These are phyloP conservation scores for Yponomeuta plumbellus DNA, from an alignment of 2,888 invertebrate genomes.

Conservation along the genomic window DNA sequence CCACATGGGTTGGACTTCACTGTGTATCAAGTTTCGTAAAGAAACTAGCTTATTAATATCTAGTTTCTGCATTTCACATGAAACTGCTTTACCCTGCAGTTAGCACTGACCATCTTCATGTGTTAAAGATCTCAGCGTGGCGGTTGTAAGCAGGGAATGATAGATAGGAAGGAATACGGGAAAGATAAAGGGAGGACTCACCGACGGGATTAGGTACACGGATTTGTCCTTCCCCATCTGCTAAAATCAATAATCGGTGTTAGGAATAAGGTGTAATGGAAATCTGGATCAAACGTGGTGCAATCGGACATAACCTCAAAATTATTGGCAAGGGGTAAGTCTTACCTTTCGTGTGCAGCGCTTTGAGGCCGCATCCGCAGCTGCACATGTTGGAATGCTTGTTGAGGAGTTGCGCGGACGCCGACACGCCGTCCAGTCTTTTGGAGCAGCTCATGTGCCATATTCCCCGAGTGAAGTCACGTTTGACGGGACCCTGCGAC, in stretches of 20 bases:
- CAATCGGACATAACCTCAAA: slow-evolving; percentile 61
- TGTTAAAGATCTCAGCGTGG: neutral
- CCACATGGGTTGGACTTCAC: neutral
- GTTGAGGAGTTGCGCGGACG: slow-evolving; percentile 57
- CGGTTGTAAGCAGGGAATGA: neutral
- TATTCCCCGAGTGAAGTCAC: slow-evolving; percentile 81
- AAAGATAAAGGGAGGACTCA: neutral
- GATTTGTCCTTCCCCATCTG: neutral
- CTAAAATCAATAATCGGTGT: neutral
- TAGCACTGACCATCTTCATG: neutral
- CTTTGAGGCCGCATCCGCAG: slow-evolving; percentile 81
- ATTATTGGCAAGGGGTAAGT: slow-evolving; percentile 18
- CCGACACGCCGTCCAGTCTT: slow-evolving; percentile 47
- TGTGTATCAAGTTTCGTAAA: neutral
- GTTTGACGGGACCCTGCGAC: slow-evolving; percentile 67
- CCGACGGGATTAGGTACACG: neutral
- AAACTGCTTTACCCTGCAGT: neutral
- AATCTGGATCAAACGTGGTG: slow-evolving; percentile 41
- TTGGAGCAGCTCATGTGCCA: slow-evolving; percentile 82
- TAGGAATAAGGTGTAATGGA: neutral
- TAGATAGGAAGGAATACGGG: neutral
- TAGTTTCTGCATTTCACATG: neutral
- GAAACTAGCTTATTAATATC: neutral
- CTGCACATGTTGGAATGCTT: slow-evolving; percentile 79
- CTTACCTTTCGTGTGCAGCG: slow-evolving; percentile 83